Evolutionary conservation across 2,797 vertebrate species (phyloP).

Genomic region (Coregonus sp.): DNA sequence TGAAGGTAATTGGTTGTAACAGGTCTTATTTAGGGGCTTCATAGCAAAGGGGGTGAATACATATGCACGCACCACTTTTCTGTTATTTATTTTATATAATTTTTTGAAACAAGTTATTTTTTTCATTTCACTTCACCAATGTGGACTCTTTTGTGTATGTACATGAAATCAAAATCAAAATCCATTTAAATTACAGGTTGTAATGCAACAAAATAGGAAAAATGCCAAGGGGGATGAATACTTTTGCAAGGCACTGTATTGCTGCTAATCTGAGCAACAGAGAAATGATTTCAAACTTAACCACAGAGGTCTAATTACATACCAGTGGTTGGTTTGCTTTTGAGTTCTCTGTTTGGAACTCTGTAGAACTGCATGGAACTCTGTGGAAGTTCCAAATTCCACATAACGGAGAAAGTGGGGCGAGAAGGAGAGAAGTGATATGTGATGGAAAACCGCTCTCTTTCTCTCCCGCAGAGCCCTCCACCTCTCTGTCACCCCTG

Average conservation of each 20-base stretch:
- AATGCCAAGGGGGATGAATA: no score
- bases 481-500: constrained; percentile 3
- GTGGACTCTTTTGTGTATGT: no score
- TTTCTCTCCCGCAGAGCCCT: constrained; percentile 4
- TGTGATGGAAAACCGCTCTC: constrained; percentile 55
- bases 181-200: no score
- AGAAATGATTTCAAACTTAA: constrained; percentile 25
- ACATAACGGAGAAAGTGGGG: constrained; percentile 19
- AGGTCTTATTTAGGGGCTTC: no score
- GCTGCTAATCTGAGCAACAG: neutral
- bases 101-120: no score
- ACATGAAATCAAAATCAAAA: no score
- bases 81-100: no score
- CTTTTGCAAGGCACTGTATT: neutral
- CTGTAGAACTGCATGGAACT: constrained; percentile 11
- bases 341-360: constrained; percentile 20
- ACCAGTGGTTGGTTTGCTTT: constrained; percentile 32
- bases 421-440: constrained; percentile 35
- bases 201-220: no score
- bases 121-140: no score
- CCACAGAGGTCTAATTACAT: constrained; percentile 51
- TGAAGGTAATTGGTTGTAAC: no score
- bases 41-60: no score
- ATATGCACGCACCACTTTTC: no score
- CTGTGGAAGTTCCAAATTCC: constrained; percentile 44